phyloP scores from a whole-genome alignment of 2,113 vertebrate species.

The Anser cygnoides region DNA sequence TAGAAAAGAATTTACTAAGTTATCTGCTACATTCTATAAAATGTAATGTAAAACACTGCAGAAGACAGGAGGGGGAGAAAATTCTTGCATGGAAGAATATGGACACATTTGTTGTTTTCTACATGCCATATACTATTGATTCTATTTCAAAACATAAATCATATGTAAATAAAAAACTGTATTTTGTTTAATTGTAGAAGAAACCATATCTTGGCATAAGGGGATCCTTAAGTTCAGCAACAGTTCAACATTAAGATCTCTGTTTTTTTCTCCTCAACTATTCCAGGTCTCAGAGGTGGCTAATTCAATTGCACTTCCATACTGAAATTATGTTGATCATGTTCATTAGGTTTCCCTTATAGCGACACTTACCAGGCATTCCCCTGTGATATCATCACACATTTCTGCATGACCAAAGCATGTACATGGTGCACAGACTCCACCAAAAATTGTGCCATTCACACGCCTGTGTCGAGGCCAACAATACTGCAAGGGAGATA shows the following conservation, averaged over 20 bases:
- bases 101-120: neutral
- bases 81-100: neutral
- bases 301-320: neutral
- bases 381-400: conserved; percentile 83
- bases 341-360: neutral
- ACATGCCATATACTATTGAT: neutral
- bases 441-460: conserved; percentile 81
- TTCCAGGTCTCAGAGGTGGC: neutral
- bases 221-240: neutral
- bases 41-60: neutral
- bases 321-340: neutral
- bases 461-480: conserved; percentile 78
- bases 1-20: neutral
- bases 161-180: neutral
- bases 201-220: neutral
- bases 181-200: neutral
- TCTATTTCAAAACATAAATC: neutral
- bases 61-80: neutral
- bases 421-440: conserved; percentile 80
- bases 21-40: neutral
- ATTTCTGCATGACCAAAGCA: conserved; percentile 81
- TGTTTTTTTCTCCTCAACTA: neutral
- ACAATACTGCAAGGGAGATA: conserved; percentile 77
- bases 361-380: conserved; percentile 81
- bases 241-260: neutral